Conservation (phyloP, 2,113 vertebrate species). For the Electrona antarctica region DNA sequence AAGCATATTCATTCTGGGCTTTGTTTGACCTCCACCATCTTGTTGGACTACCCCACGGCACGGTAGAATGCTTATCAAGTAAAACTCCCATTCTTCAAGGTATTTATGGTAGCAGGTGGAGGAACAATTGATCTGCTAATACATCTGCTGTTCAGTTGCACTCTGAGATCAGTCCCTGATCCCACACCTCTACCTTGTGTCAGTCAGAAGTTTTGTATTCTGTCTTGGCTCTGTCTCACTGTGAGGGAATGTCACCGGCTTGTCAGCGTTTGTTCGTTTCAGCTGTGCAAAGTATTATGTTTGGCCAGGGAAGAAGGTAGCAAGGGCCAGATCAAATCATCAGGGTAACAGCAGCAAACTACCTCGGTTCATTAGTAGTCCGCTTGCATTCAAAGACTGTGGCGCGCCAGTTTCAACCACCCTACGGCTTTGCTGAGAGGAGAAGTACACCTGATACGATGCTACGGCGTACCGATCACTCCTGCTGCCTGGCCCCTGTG, state of each 20-base stretch:
- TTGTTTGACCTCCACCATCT: conserved; percentile 1
- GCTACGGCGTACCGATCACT: conserved; percentile 38
- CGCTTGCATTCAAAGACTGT: conserved; percentile 34
- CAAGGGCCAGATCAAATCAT: conserved; percentile 29
- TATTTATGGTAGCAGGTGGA: not conserved
- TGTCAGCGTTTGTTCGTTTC: conserved; percentile 21
- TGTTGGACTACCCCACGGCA: not conserved
- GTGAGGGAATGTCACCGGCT: not conserved
- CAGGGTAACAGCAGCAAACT: conserved; percentile 30
- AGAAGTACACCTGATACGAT: conserved; percentile 56
- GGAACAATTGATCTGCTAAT: not conserved
- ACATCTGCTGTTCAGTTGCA: not conserved
- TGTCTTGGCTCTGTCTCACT: not conserved
- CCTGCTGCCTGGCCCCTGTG: conserved; percentile 30
- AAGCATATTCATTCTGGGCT: conserved; percentile 10
- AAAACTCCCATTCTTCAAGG: not conserved
- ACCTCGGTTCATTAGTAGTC: conserved; percentile 64
- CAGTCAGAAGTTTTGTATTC: not conserved
- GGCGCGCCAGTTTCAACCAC: conserved; percentile 43
- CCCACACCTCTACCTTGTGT: not conserved
- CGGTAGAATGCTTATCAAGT: not conserved
- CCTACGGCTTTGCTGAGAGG: conserved; percentile 48
- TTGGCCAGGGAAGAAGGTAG: conserved; percentile 22
- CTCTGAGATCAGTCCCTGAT: not conserved
- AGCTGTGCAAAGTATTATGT: conserved; percentile 17